Percentiles rank a stretch among this genome's conserved stretches.
Conservation (phyloP, 2,888 invertebrate genomes). For the Graphium colonna region DNA sequence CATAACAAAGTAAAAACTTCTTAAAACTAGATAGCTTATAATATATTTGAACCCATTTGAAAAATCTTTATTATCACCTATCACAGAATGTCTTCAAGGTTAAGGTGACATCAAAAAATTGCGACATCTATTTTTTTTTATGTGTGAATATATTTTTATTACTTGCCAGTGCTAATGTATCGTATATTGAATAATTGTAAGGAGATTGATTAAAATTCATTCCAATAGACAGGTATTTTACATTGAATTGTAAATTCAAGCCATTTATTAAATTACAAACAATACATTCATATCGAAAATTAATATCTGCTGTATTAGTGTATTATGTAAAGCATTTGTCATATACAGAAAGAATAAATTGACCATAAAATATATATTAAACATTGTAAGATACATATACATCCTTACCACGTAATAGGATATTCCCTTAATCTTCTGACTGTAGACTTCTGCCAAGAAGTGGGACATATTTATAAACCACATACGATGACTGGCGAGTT, state of each 20-base stretch:
- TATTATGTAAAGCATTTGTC: background rate
- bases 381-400: too few relatives aligned
- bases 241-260: constrained; percentile 3
- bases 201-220: constrained; percentile 19
- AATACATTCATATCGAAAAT: background rate
- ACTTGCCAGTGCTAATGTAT: constrained; percentile 17
- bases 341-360: background rate
- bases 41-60: too few relatives aligned
- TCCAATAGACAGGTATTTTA: constrained; percentile 6
- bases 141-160: constrained; percentile 17
- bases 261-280: background rate
- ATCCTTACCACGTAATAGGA: too few relatives aligned
- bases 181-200: constrained; percentile 18
- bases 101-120: constrained; percentile 21
- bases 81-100: constrained; percentile 16
- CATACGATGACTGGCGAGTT: too few relatives aligned
- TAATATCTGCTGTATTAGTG: background rate
- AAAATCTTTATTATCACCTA: constrained; percentile 12
- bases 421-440: too few relatives aligned
- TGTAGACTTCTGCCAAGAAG: too few relatives aligned
- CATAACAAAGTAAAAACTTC: background rate
- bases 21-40: background rate
- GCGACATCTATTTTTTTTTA: constrained; percentile 19
- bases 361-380: too few relatives aligned
- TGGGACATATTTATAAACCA: background rate